Evolutionary conservation across 2,797 vertebrate species (phyloP), one percentile per base, ranked within the genome.

Genomic region (Tarsius wallacei): DNA sequence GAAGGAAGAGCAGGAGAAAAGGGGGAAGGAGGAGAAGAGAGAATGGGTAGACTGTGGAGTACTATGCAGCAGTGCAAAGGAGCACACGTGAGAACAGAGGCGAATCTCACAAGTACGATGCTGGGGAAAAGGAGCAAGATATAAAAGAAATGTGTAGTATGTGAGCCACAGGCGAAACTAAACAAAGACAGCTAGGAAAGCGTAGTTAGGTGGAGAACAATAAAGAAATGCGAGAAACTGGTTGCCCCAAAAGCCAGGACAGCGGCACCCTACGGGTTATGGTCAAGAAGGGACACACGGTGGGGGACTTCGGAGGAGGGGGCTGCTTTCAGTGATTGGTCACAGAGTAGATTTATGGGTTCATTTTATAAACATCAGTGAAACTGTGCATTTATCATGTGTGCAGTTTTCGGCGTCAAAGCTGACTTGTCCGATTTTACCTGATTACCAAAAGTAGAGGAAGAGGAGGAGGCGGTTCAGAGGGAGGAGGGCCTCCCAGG

Each of bases 371-470:
- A 93, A 74, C 53, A 42, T 85, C 91, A 74, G 73, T 85, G 84
- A 76, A 42, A 68, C 63, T 63, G 6, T 2, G 28, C 22, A 11
- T 61, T 90, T 78, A 51, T 85, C 71, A 74, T 82, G 51, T 24
- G 64, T 73, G 66, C 55, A 15, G 7, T 87, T 94, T 93, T 22
- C 9, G 1, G 81, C 47, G 63, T 68, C 12, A 19, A 74, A 78
- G 89, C 88, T 87, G 66, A 78, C 90, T 85, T 96, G 85, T 93
- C 68, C 61, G 10, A 91, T 96, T 91, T 76, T 81, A 68, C 87
- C 53, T 16, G 51, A 90, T 85, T 36, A 89, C 33, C 26, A 57
- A 80, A 78, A 64, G 83, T 91, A 61, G 8, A 85, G 57, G 78
- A 80, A 47, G 24, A 74, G 51, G 55, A 59, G 7, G 51, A 7